These are phyloP conservation scores for Otocyon megalotis DNA, from an alignment of 2,113 vertebrate genomes.

Conservation along the genomic window DNA sequence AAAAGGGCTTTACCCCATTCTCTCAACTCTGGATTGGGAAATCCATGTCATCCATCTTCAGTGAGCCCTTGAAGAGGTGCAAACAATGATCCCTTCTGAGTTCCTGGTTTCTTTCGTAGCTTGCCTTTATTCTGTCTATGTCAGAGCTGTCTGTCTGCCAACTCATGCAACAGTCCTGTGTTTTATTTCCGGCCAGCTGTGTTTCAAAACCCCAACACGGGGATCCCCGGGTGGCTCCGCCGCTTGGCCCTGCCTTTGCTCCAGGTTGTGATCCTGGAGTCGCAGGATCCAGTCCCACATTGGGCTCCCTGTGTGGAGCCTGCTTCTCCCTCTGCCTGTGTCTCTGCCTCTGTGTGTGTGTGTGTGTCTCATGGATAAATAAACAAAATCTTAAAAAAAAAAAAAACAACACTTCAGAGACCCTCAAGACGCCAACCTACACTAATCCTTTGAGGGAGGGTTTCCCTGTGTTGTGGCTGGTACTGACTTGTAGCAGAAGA, in stretches of 20 bases:
- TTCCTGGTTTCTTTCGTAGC: not conserved
- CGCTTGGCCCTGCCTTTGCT: too few relatives aligned
- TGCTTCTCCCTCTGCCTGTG: too few relatives aligned
- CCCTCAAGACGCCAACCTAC: not conserved
- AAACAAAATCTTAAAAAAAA: too few relatives aligned
- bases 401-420: not conserved
- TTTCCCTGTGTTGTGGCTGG: not conserved
- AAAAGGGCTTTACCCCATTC: not conserved
- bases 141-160: not conserved
- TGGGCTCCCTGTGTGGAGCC: too few relatives aligned
- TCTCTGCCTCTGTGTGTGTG: too few relatives aligned
- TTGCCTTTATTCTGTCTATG: not conserved
- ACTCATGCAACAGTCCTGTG: not conserved
- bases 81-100: not conserved
- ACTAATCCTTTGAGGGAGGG: not conserved
- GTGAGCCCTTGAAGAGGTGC: not conserved
- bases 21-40: not conserved
- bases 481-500: not conserved
- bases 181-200: not conserved
- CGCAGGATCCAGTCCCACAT: too few relatives aligned
- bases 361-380: too few relatives aligned
- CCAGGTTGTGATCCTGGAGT: too few relatives aligned
- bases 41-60: not conserved
- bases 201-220: not conserved
- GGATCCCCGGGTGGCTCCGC: too few relatives aligned